Evolutionary conservation across 2,797 vertebrate genomes (phyloP).

Genomic region (Myotis myotis): DNA sequence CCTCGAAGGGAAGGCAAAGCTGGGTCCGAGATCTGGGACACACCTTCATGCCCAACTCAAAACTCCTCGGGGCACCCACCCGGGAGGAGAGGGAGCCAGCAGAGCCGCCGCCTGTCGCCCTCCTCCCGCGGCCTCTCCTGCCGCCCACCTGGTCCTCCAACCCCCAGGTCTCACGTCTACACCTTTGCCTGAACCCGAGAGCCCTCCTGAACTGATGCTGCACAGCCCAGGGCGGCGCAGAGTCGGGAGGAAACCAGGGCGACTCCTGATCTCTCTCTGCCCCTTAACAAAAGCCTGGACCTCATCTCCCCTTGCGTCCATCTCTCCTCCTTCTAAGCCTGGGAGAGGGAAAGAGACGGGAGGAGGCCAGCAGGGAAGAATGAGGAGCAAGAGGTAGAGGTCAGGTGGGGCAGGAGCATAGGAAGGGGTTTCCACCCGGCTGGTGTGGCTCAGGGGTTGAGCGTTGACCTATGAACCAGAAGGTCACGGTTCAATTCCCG

Average conservation of each 20-base stretch:
- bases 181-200: background rate
- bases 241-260: no score
- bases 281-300: background rate
- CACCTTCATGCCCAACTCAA: background rate
- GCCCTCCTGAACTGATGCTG: background rate
- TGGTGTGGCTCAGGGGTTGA: no score
- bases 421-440: no score
- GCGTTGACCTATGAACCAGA: no score
- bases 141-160: fast-evolving
- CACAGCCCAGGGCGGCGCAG: background rate
- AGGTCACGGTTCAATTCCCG: no score
- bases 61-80: background rate
- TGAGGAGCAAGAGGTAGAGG: background rate
- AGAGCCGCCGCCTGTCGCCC: background rate
- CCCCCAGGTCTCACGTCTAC: background rate
- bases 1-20: background rate
- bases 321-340: background rate
- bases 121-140: background rate
- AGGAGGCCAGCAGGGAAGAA: background rate
- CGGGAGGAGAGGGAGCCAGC: background rate
- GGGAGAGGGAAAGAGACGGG: background rate
- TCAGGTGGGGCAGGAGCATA: background rate
- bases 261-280: background rate
- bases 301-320: background rate
- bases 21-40: background rate